Conservation (phyloP, 2,113 vertebrate species). For the Phycodurus eques region DNA sequence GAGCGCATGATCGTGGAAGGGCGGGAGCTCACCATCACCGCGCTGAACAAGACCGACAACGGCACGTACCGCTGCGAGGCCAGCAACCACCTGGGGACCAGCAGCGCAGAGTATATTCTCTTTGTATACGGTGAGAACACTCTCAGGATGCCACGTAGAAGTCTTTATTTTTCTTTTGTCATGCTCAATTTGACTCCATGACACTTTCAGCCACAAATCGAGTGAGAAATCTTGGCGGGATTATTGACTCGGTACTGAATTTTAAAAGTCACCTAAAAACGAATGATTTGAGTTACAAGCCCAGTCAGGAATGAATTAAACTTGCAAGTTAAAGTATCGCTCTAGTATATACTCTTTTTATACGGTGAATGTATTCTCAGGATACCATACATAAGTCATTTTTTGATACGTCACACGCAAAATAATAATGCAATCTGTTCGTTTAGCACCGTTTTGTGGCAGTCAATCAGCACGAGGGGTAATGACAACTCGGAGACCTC, state of each 20-base stretch:
- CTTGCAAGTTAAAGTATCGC: too few relatives aligned
- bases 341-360: background rate
- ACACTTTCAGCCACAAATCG: background rate
- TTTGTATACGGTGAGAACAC: conserved; percentile 91
- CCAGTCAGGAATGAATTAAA: too few relatives aligned
- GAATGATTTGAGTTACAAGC: too few relatives aligned
- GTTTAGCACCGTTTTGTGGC: too few relatives aligned
- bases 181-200: background rate
- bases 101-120: conserved; percentile 90
- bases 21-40: conserved; percentile 89
- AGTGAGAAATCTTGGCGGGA: background rate
- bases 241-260: background rate
- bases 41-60: conserved; percentile 98
- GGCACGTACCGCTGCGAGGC: conserved; percentile 98
- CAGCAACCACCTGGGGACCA: conserved; percentile 91
- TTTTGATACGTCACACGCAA: too few relatives aligned
- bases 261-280: background rate
- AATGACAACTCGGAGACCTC: too few relatives aligned
- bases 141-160: background rate
- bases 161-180: background rate
- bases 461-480: too few relatives aligned
- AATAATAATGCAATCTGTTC: too few relatives aligned
- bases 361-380: background rate
- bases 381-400: background rate
- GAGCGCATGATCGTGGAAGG: conserved; percentile 96